Evolutionary conservation across 2,797 vertebrate species (phyloP).

Genomic region (Chanos chanos): DNA sequence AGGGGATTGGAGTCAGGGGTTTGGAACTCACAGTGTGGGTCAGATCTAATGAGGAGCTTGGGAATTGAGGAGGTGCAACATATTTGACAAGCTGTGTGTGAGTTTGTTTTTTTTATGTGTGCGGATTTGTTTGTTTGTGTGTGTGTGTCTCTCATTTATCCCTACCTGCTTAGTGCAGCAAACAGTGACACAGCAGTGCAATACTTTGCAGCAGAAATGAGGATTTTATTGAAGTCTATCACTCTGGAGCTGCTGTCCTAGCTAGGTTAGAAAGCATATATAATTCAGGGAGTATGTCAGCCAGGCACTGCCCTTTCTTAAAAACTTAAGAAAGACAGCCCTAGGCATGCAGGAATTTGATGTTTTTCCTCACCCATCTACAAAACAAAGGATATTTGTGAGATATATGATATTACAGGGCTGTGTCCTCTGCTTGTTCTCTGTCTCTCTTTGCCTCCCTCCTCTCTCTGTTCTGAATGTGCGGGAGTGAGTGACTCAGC

Average conservation of each 20-base stretch:
- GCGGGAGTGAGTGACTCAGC: too few species aligned
- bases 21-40: background rate
- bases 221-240: slow-evolving; percentile 3
- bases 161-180: background rate
- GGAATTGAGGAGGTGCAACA: background rate
- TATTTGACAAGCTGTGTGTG: background rate
- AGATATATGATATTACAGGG: too few species aligned
- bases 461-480: too few species aligned
- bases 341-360: background rate
- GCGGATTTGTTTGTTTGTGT: background rate
- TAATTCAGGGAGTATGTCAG: background rate
- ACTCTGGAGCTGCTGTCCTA: background rate
- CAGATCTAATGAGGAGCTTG: slow-evolving; percentile 6
- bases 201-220: slow-evolving; percentile 21
- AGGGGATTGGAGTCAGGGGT: slow-evolving; percentile 2
- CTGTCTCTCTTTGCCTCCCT: too few species aligned
- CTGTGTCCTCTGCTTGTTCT: too few species aligned
- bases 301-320: background rate
- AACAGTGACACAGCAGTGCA: slow-evolving; percentile 14
- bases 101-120: background rate
- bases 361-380: background rate
- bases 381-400: too few species aligned
- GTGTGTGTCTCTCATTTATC: background rate
- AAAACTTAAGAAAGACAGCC: background rate
- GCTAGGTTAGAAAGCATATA: background rate